Evolutionary conservation across 2,888 invertebrate genomes (phyloP), one percentile per base, ranked within the genome.

Genomic region (Drosophila kokeensis): DNA sequence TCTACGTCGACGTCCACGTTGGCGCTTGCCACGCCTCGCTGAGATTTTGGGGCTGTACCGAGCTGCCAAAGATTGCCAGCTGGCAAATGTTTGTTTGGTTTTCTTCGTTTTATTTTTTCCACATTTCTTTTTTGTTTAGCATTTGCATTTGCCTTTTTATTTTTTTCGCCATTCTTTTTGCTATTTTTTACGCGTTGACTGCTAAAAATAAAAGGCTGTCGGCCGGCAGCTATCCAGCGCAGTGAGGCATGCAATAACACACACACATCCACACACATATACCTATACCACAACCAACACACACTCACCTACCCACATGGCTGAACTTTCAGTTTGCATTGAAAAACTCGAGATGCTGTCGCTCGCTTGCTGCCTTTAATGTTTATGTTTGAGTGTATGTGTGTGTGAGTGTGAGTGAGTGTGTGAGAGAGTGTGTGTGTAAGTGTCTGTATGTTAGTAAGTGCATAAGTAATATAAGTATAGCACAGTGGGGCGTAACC

Each of bases 141-240:
- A 59, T 42, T 42, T 66, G n/a, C 54, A 49, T 49, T 79, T 38
- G 49, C 36, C 48, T 64, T 80, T 65, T 67, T 40, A 40, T 59
- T n/a, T 18, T 52, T 13, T 30, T 58, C 50, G 27, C 40, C 48
- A 68, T 61, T 54, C 49, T 55, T 62, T 63, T 60, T 75, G 59
- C 63, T 58, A 67, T 79, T 85, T 79, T 24, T 85, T 81, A 71
- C 79, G 81, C 83, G 79, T 78, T 87, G 88, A 67, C 72, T 89
- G 83, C 60, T 76, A 68, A 81, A 86, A 87, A 89, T 89, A 79
- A 87, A 82, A 77, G 87, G 76, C 74, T 69, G 82, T 58, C 73
- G 84, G 72, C 70, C 76, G 67, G 69, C 74, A 79, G 65, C 69
- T 50, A 67, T 60, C 78, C 60, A 60, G 59, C 71, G 78, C 78